These are phyloP conservation scores for Amphimallon solstitiale DNA, from an alignment of 2,888 invertebrate genomes.

Conservation along the genomic window DNA sequence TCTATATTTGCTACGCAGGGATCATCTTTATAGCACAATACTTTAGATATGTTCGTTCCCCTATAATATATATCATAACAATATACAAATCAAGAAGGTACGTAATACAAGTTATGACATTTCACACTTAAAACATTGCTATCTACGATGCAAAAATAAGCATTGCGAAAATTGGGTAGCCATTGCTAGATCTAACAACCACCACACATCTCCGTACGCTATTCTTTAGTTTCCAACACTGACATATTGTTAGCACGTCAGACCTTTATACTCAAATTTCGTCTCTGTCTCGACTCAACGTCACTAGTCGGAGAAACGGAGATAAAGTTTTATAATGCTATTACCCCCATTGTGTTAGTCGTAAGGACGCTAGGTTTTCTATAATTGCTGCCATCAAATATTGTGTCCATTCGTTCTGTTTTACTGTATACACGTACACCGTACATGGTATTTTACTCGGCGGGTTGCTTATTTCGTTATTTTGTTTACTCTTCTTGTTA, in stretches of 20 bases:
- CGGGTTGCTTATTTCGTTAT: conserved; percentile 32
- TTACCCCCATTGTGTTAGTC: conserved; percentile 51
- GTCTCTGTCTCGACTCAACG: conserved; percentile 37
- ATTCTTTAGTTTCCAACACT: conserved; percentile 50
- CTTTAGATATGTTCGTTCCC: too few relatives aligned
- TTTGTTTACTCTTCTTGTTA: conserved; percentile 36
- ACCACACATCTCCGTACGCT: conserved; percentile 51
- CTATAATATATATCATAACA: too few relatives aligned
- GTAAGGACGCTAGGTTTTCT: conserved; percentile 48
- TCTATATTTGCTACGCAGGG: too few relatives aligned
- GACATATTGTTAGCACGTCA: conserved; percentile 52
- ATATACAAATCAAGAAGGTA: too few relatives aligned
- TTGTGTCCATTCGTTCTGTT: conserved; percentile 46
- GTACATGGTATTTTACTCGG: conserved; percentile 38
- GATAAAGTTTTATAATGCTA: conserved; percentile 47
- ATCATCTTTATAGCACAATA: too few relatives aligned
- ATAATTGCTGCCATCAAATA: conserved; percentile 53
- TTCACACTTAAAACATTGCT: too few relatives aligned
- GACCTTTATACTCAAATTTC: conserved; percentile 42
- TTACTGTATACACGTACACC: conserved; percentile 19
- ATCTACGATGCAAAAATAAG: not conserved
- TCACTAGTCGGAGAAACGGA: conserved; percentile 39
- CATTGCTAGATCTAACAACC: conserved; percentile 48
- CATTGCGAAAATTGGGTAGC: conserved; percentile 36
- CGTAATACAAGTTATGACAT: too few relatives aligned